Evolutionary conservation across 2,113 vertebrate genomes (phyloP), one percentile per base, ranked within the genome.

Genomic region (Sturnus vulgaris): DNA sequence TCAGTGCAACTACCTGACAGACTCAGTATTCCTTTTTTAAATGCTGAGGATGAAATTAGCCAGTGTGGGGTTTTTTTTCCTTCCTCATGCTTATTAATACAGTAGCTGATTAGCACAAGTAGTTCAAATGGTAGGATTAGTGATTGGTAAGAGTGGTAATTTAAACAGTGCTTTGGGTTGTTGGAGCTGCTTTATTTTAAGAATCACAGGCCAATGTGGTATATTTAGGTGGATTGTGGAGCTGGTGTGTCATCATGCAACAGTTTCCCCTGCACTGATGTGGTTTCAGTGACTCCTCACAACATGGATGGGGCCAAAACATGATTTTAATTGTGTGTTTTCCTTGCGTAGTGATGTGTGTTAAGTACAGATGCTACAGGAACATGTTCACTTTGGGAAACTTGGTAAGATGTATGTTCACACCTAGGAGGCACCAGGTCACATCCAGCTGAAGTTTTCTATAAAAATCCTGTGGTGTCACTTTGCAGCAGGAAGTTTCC

Each of bases 1-100:
- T 97, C 97, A 93, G 95, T 96, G 93, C 95, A 96, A 97, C 96
- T 98, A 97, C 97, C 97, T 98, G 97, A 98, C 97, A 97, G 96
- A 87, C 95, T 95, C 94, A 96, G 77, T 96, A 96, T 97, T 98
- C 79, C 83, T 90, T 95, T 96, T 95, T 80, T 78, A 88, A 94
- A 90, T 61, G 53, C 40, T 78, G 79, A 86, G 82, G 78, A 66
- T 94, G 69, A 96, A 96, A 96, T 97, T 96, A 96, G 86, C 92
- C 65, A 39, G 44, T 92, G 84, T 76, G 35, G 28, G 7, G 5
- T 11, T 12, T 79, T 53, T 84, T 75, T 57, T 79, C 28, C 23
- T 78, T 39, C 49, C n/a, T 86, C 47, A 17, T 87, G 77, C 75
- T 87, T 96, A 92, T 95, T 96, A 97, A 93, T 96, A 90, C 69